phyloP scores from a whole-genome alignment of 2,888 invertebrate species.

The Saturnia japonica region DNA sequence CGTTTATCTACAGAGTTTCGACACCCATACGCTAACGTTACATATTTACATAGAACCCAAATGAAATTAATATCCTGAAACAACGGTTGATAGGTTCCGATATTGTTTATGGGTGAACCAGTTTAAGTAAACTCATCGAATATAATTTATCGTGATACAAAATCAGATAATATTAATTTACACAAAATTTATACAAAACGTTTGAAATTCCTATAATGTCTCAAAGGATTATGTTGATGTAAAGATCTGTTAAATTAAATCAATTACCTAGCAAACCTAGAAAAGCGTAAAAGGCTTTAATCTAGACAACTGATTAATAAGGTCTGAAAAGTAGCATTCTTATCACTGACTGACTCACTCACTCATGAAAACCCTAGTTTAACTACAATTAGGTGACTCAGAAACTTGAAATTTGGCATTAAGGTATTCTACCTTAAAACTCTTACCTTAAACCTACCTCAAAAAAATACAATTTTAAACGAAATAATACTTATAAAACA shows the following conservation, averaged over 20 bases:
- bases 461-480: too few species aligned
- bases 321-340: too few species aligned
- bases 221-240: neutral
- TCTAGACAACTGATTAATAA: too few species aligned
- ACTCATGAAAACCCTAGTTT: too few species aligned
- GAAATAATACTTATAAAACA: too few species aligned
- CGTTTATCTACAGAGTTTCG: constrained; percentile 1
- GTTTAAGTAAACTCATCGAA: constrained; percentile 53
- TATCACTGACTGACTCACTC: too few species aligned
- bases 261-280: neutral
- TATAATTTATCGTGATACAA: constrained; percentile 4
- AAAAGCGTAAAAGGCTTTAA: too few species aligned
- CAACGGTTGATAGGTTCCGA: constrained; percentile 50
- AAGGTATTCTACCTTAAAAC: too few species aligned
- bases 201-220: neutral
- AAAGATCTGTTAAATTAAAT: neutral
- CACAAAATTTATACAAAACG: neutral
- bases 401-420: too few species aligned
- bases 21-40: constrained; percentile 23
- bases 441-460: too few species aligned
- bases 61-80: constrained; percentile 60
- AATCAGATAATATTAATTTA: neutral
- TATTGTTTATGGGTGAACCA: constrained; percentile 59
- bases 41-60: constrained; percentile 26
- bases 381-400: too few species aligned